Evolutionary conservation across 2,888 invertebrate genomes (phyloP).

Genomic region (Meta bourneti): DNA sequence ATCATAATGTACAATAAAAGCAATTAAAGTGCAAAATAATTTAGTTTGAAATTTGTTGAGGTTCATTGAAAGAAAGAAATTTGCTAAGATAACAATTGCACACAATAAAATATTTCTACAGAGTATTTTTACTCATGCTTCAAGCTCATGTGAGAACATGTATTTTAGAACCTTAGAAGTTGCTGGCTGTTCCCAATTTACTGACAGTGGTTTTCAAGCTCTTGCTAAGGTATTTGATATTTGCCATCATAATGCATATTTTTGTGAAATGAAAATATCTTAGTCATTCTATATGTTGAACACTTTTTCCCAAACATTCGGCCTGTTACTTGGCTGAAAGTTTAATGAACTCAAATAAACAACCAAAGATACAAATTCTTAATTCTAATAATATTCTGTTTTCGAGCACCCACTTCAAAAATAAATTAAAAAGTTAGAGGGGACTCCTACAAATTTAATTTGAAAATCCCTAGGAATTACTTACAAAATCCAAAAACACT

Average conservation of each 20-base stretch:
- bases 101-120: neutral
- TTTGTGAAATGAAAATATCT: too few species aligned
- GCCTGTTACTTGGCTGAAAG: too few species aligned
- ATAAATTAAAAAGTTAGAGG: too few species aligned
- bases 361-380: neutral
- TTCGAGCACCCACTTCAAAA: too few species aligned
- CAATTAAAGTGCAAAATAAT: too few species aligned
- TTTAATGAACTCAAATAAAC: neutral
- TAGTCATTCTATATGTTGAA: too few species aligned
- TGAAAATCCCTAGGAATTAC: too few species aligned
- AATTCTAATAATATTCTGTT: neutral
- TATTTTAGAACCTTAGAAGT: slow-evolving; percentile 90
- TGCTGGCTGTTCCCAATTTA: slow-evolving; percentile 95
- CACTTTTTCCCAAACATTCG: too few species aligned
- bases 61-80: neutral
- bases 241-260: neutral
- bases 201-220: slow-evolving; percentile 97
- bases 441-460: too few species aligned
- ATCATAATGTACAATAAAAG: too few species aligned
- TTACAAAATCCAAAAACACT: too few species aligned
- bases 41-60: neutral
- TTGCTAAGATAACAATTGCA: neutral
- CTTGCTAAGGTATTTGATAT: slow-evolving; percentile 88
- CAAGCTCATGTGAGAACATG: slow-evolving; percentile 53
- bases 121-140: neutral